Conservation (phyloP, 2,797 vertebrate species). For the Crocidura indochinensis region DNA sequence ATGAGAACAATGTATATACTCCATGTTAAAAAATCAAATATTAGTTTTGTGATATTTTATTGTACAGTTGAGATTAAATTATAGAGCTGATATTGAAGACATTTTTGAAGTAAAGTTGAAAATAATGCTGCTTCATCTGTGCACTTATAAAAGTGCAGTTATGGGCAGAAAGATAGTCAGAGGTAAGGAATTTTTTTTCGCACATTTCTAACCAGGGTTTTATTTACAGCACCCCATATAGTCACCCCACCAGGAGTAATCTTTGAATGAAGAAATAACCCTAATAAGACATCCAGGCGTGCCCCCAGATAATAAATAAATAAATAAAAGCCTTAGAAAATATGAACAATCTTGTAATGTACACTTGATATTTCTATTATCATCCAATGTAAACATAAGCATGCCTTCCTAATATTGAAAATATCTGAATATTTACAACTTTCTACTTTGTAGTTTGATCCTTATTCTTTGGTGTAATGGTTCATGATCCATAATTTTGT, state of each 20-base stretch:
- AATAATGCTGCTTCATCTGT: background rate
- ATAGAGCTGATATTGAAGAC: background rate
- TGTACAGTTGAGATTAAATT: background rate
- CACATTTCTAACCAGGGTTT: too few species aligned
- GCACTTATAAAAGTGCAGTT: background rate
- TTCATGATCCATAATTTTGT: background rate
- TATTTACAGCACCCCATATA: too few species aligned
- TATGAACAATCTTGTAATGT: too few species aligned
- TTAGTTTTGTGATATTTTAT: background rate
- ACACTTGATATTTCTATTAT: too few species aligned
- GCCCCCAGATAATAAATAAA: too few species aligned
- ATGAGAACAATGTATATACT: background rate
- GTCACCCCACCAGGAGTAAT: too few species aligned
- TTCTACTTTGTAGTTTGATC: conserved; percentile 26
- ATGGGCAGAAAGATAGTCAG: too few species aligned
- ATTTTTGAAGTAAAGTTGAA: background rate
- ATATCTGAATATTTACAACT: background rate
- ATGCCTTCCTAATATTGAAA: background rate
- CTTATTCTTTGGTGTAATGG: background rate
- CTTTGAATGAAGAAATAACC: too few species aligned
- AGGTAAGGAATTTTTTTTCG: too few species aligned
- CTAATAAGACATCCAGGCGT: too few species aligned
- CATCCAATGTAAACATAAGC: too few species aligned
- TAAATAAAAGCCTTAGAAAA: too few species aligned
- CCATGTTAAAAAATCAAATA: background rate